Base-by-base conservation (phyloP, 2,113 vertebrate species). In the Macroglossus sobrinus region DNA sequence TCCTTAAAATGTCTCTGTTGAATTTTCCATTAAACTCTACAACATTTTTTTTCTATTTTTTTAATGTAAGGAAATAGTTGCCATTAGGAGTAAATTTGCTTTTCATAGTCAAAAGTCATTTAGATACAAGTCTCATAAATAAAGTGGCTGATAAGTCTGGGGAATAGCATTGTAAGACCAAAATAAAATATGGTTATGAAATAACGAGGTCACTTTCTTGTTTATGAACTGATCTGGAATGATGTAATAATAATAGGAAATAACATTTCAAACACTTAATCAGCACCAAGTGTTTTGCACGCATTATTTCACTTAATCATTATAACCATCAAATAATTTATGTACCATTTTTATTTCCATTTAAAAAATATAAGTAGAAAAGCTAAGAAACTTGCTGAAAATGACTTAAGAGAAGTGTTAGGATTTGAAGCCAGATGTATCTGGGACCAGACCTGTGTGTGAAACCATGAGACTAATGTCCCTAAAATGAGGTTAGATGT, bases 171-270 rank as follows among this genome's bases (percentile, higher is more conserved):
- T 30, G 30, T 85, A 89, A 89, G 18, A 74, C 12, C 33, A 43
- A 82, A 93, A 88, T 78, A 81, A 88, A 89, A 74, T 66, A 85
- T 13, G 6, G 7, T 22, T 79, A 61, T 74, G 33, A 78, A 75
- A 43, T 71, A 69, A 76, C 82, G 82, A 93, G 55, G 30, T 85
- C 47, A 85, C 11, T 82, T 87, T 95, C 61, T 81, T 92, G 59
- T 14, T 88, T 68, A 91, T 82, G 30, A 86, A 55, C 33, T 89
- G 24, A 63, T 53, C n/a, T 84, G 18, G 14, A 90, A 76, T 59
- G 21, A 88, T 84, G 19, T 76, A 50, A 78, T 61, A 72, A 63
- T 64, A 68, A 55, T n/a, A 47, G n/a, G 8, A 71, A 66, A 30
- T 55, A 76, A 71, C 7, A 80, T 76, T 87, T 61, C 74, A 33